Evolutionary conservation across 2,888 invertebrate species (phyloP), one percentile per base, ranked within the genome.

Genomic region (Sarcophaga subvicina): DNA sequence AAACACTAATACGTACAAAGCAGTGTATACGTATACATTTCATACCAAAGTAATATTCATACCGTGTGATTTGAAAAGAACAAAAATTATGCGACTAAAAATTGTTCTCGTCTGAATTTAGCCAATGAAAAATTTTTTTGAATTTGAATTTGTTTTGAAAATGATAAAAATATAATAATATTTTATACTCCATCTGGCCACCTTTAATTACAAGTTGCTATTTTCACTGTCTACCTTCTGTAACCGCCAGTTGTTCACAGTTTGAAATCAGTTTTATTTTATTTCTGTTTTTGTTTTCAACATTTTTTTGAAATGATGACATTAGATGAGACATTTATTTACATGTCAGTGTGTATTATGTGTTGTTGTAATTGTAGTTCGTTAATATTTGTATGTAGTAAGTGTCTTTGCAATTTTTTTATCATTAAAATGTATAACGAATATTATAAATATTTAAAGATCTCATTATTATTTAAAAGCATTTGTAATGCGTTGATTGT

Each of bases 281-380:
- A 37, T 37, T 37, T 37, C 37, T 37, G 8, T 37, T 37, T 10
- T 37, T 37, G 37, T 37, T 77, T 83, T 77, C 71, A 77, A 64
- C 20, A 54, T 59, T 78, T 67, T 66, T 66, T 37, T 17, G 3
- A 47, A 72, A 77, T 83, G 62, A 80, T 84, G 73, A 80, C 70
- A 84, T 75, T n/a, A 80, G 70, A 84, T 80, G 80, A 80, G 70
- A 80, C 71, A 80, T 75, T 64, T 84, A 59, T 71, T 84, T 84
- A 83, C 77, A 49, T 62, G 72, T 71, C 59, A 49, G 75, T 59
- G 54, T 27, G 62, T 63, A 49, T 49, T 49, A 47, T 25, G 22
- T 22, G 12, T 49, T 17, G 22, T 64, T 69, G 37, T 11, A 67
- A 5, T 75, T 67, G 54, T 54, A 17, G 54, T 54, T 14, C 4